Conservation (phyloP, 2,797 vertebrate species). For the Cyprinella venusta region DNA sequence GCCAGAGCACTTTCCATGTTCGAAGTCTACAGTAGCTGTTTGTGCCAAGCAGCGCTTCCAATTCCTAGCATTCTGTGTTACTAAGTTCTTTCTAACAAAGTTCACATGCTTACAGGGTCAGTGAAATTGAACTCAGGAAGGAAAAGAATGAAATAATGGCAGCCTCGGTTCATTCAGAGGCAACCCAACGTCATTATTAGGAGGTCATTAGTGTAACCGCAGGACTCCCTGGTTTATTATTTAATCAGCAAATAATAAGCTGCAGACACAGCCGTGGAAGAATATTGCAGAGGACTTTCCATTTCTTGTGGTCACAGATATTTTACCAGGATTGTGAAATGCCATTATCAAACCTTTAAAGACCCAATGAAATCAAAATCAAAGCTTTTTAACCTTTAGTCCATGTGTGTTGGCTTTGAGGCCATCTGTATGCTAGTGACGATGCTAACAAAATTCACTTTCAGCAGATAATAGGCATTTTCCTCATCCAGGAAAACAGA, state of each 20-base stretch:
- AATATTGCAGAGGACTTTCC: slow-evolving; percentile 10
- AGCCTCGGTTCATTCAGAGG: slow-evolving; percentile 19
- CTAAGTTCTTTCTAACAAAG: slow-evolving; percentile 33
- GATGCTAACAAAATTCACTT: neutral
- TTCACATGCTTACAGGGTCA: neutral
- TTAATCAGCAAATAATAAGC: slow-evolving; percentile 17
- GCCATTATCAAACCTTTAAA: neutral
- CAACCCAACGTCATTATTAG: slow-evolving; percentile 13
- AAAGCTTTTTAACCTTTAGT: slow-evolving; percentile 26
- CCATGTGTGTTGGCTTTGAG: neutral
- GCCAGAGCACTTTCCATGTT: slow-evolving; percentile 49
- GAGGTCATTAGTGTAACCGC: slow-evolving; percentile 28
- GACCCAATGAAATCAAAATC: slow-evolving; percentile 13
- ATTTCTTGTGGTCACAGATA: slow-evolving; percentile 28
- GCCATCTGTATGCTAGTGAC: neutral
- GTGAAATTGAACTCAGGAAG: slow-evolving; percentile 14
- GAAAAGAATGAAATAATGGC: slow-evolving; percentile 18
- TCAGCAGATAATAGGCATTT: neutral
- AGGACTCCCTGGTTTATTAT: slow-evolving; percentile 15
- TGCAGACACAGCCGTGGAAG: neutral
- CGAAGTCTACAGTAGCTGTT: neutral
- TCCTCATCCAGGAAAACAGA: neutral
- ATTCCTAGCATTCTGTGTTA: slow-evolving; percentile 11
- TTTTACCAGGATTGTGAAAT: neutral
- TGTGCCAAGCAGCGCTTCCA: slow-evolving; percentile 38